Base-by-base conservation (phyloP, 2,888 invertebrate genomes). In the Mechanitis messenoides region DNA sequence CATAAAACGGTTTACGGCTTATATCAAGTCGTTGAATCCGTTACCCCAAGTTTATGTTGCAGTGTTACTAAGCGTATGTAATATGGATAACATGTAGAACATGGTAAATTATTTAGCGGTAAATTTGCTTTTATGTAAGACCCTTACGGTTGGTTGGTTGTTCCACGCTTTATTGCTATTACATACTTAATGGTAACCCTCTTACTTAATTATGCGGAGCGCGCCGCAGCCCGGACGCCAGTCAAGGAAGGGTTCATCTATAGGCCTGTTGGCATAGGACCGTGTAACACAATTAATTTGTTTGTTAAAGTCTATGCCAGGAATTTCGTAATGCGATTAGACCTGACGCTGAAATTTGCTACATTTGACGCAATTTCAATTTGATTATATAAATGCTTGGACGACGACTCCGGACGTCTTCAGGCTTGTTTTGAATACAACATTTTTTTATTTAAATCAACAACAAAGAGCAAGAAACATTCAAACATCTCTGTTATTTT, bases 141-240 rank as follows among this genome's bases (percentile, higher is more conserved):
- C 75, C 77, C 76, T 74, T 73, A 75, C 74, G 80, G 73, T 74
- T 69, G 79, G 78, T 72, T 72, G 76, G 78, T 72, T 73, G 78
- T 79, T 78, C 72, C 72, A 67, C 74, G 76, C 78, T 83, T 83
- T 85, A 86, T 87, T 83, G 81, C 84, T 84, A 79, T 81, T 86
- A 85, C 85, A 87, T 86, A 82, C 84, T 85, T 87, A 84, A 86
- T 85, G 83, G 79, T 82, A 82, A 81, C 83, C 84, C 85, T 83
- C 77, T 84, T 86, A 83, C 80, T 87, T 87, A 87, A 88, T 88
- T 87, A 88, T 86, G 83, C 83, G 84, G 77, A 81, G 78, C 80
- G 80, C 76, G 76, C 80, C 75, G 72, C 77, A 75, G 71, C 72
- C 75, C 72, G 70, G 73, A 72, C 74, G 72, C 68, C 71, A 68